Evolutionary conservation across 2,113 vertebrate species (phyloP).

Genomic region (Strix aluco): DNA sequence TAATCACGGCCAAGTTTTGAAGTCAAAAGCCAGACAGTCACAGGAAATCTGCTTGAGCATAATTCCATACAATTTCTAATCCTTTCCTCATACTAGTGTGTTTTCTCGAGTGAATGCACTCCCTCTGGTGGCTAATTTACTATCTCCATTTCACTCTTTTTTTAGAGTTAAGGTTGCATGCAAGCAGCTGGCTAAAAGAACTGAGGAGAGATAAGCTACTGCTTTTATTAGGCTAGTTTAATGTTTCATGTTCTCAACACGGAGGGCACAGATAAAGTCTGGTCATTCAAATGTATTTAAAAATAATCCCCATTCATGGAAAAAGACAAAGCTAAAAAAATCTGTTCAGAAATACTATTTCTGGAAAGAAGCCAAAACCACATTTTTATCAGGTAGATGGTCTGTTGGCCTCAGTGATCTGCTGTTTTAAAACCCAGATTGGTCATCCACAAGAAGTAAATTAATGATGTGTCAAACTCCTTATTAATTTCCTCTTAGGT

Average conservation of each 20-base stretch:
- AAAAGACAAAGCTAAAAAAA: background rate
- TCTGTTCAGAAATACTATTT: background rate
- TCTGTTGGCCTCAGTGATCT: background rate
- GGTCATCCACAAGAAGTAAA: background rate
- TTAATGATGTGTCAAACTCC: background rate
- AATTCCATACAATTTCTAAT: background rate
- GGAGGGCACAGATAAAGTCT: background rate
- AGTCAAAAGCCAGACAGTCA: background rate
- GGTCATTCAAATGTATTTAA: background rate
- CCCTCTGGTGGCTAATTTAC: conserved; percentile 50
- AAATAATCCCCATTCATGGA: background rate
- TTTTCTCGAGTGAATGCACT: background rate
- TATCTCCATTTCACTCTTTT: background rate
- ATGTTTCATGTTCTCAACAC: background rate
- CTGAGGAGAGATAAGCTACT: background rate
- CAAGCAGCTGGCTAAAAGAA: background rate
- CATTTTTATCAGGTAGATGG: background rate
- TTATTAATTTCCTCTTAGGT: background rate
- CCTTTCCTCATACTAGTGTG: background rate
- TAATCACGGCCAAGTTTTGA: background rate
- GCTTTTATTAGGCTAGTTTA: background rate
- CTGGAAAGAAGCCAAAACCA: background rate
- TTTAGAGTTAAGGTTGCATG: background rate
- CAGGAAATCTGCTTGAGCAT: background rate
- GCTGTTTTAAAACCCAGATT: background rate